phyloP scores from a whole-genome alignment of 2,797 vertebrate species.

The Erpetoichthys calabaricus region DNA sequence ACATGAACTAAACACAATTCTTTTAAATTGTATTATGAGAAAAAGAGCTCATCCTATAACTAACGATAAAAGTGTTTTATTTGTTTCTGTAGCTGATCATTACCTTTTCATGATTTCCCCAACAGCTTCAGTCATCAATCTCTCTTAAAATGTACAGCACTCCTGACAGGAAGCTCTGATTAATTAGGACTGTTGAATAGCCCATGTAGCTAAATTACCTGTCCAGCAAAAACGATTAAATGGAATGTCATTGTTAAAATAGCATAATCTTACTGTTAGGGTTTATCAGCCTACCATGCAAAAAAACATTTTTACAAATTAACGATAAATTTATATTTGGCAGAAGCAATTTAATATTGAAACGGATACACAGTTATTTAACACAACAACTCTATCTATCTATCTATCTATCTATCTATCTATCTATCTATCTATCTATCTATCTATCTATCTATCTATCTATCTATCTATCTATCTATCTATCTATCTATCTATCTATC shows the following conservation, averaged over 20 bases:
- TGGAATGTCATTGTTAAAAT: neutral
- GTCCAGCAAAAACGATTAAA: neutral
- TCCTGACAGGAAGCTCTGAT: conserved; percentile 19
- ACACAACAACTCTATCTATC: too few species aligned
- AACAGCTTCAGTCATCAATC: conserved; percentile 22
- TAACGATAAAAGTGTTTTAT: neutral
- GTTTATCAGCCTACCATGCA: neutral
- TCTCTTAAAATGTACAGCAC: conserved; percentile 21
- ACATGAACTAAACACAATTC: too few species aligned
- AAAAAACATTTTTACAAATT: neutral
- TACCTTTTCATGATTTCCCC: conserved; percentile 23
- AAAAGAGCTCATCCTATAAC: conserved; percentile 20
- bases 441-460: too few species aligned
- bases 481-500: too few species aligned
- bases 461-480: too few species aligned
- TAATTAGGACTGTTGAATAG: conserved; percentile 16
- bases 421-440: too few species aligned
- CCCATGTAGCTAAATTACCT: conserved; percentile 6
- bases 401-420: too few species aligned
- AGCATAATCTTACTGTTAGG: neutral
- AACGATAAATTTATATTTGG: too few species aligned
- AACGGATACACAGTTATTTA: too few species aligned
- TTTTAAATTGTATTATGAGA: too few species aligned
- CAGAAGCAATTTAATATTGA: too few species aligned
- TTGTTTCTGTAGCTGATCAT: conserved; percentile 12